Evolutionary conservation across 2,888 invertebrate genomes (phyloP).

Genomic region (Eumacrocentrus americanus): DNA sequence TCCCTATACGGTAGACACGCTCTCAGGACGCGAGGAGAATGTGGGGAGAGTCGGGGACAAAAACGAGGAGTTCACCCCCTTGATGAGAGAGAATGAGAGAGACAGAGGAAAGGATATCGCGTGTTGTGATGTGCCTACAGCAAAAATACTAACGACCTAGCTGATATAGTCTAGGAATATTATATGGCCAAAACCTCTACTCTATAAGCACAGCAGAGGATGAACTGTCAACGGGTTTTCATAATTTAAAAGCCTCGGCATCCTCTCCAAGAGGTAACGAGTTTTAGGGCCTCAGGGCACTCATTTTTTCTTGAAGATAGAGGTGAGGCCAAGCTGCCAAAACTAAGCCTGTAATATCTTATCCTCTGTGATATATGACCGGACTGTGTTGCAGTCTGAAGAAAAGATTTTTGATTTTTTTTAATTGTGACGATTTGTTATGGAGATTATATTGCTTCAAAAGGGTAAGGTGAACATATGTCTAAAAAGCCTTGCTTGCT

Average conservation of each 20-base stretch:
- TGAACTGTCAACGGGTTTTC: neutral
- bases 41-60: neutral
- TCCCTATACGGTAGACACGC: slow-evolving; percentile 27
- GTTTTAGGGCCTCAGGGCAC: neutral
- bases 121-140: neutral
- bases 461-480: neutral
- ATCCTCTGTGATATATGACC: slow-evolving; percentile 9
- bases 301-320: neutral
- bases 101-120: neutral
- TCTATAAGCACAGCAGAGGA: neutral
- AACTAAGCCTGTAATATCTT: slow-evolving; percentile 9
- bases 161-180: neutral
- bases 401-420: neutral
- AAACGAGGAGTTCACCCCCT: neutral
- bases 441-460: neutral
- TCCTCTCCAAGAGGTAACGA: neutral
- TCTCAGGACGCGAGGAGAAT: neutral
- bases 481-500: neutral
- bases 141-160: neutral
- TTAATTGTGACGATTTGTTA: neutral
- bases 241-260: neutral
- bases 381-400: neutral
- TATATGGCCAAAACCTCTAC: neutral
- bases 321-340: neutral
- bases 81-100: no score